Evolutionary conservation across 2,113 vertebrate species (phyloP).

Genomic region (Thunnus thynnus): DNA sequence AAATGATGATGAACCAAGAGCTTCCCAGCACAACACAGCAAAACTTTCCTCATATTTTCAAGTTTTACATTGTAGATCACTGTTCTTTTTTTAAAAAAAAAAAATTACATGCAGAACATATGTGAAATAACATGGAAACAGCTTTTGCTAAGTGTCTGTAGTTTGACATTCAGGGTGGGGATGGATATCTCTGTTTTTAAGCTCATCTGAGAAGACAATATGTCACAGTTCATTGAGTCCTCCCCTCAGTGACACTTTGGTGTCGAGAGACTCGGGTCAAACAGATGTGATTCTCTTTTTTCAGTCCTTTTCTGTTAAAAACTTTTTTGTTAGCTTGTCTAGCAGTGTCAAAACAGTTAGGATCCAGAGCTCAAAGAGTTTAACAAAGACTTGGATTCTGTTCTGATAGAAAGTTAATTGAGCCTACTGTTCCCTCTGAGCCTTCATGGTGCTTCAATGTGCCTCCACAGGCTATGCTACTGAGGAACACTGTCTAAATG

Average conservation of each 20-base stretch:
- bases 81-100: no score
- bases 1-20: no score
- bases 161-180: no score
- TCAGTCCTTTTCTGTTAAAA: background rate
- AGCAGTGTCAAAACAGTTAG: background rate
- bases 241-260: background rate
- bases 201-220: background rate
- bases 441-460: background rate
- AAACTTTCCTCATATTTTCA: no score
- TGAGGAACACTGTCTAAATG: conserved; percentile 25
- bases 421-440: conserved; percentile 7
- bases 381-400: background rate
- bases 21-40: no score
- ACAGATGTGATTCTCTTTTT: background rate
- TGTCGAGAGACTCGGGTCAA: background rate
- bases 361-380: background rate
- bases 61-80: no score
- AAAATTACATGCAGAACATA: no score
- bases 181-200: background rate
- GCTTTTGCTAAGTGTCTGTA: no score
- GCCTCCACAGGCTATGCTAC: background rate
- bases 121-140: no score
- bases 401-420: conserved; percentile 34
- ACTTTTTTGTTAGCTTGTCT: background rate
- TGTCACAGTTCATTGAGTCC: background rate